phyloP scores from a whole-genome alignment of 2,113 vertebrate species.

The Mesitornis unicolor region DNA sequence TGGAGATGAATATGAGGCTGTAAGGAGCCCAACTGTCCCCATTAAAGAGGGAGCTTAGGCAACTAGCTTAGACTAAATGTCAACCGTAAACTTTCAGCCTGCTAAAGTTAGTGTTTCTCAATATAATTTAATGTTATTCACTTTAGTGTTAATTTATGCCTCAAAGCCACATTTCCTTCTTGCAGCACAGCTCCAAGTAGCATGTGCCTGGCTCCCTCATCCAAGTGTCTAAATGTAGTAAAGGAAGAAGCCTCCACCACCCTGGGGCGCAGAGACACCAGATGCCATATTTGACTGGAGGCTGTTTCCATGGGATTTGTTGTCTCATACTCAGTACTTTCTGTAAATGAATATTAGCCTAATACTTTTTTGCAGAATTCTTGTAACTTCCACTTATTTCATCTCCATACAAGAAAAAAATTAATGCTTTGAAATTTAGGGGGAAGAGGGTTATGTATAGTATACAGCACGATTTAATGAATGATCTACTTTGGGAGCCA shows the following conservation, averaged over 20 bases:
- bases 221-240: neutral
- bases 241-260: neutral
- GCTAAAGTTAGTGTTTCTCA: neutral
- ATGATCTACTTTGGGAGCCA: neutral
- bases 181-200: neutral
- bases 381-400: neutral
- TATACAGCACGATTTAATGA: neutral
- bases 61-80: neutral
- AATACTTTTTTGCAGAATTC: neutral
- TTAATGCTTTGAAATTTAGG: neutral
- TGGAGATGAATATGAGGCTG: neutral
- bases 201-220: neutral
- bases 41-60: neutral
- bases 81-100: neutral
- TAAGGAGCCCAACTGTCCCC: neutral
- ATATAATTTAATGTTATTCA: neutral
- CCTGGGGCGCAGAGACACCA: neutral
- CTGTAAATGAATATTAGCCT: neutral
- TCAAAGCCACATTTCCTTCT: neutral
- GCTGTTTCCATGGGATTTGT: neutral
- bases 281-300: neutral
- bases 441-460: accelerated
- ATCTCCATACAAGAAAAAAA: neutral
- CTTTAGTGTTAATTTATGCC: neutral
- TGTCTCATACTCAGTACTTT: neutral